These are phyloP conservation scores for Oscheius sp. DNA, from an alignment of 1,140 invertebrate genomes.

Conservation along the genomic window DNA sequence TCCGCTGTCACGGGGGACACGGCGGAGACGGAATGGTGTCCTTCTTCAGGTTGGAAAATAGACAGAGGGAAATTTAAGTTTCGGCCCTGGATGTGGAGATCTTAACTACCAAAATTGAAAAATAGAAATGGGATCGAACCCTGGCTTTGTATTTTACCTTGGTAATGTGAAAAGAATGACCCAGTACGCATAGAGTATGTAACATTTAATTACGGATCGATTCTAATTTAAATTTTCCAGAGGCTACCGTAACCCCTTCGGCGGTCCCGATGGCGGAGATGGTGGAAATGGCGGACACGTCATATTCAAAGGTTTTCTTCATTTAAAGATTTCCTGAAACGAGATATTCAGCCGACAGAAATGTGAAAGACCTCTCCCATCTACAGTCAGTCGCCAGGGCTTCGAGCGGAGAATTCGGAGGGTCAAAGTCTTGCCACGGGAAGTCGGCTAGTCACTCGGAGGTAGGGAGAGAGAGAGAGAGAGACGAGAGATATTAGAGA, in stretches of 20 bases:
- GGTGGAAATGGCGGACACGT: constrained; percentile 96
- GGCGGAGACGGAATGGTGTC: constrained; percentile 88
- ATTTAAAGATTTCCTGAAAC: neutral
- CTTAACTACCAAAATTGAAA: neutral
- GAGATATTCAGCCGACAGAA: constrained; percentile 47
- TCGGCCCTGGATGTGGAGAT: too few relatives aligned
- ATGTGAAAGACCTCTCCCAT: constrained; percentile 37
- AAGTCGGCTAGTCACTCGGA: constrained; percentile 28
- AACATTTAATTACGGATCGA: neutral
- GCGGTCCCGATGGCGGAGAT: constrained; percentile 92
- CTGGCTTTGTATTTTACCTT: neutral
- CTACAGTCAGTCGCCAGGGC: constrained; percentile 8
- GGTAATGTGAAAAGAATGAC: neutral
- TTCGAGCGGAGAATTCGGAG: constrained; percentile 34
- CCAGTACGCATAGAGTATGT: neutral
- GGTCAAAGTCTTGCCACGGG: constrained; percentile 28
- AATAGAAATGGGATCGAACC: neutral
- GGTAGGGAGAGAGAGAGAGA: neutral
- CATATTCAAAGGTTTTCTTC: constrained; percentile 72
- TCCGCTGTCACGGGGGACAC: constrained; percentile 72
- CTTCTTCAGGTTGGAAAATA: constrained; percentile 68
- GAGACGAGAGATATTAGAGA: neutral
- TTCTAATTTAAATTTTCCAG: neutral
- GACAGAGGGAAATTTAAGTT: neutral
- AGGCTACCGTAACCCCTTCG: constrained; percentile 76